Conservation (phyloP, 1,140 invertebrate genomes). For the Aradophagus sp. region DNA sequence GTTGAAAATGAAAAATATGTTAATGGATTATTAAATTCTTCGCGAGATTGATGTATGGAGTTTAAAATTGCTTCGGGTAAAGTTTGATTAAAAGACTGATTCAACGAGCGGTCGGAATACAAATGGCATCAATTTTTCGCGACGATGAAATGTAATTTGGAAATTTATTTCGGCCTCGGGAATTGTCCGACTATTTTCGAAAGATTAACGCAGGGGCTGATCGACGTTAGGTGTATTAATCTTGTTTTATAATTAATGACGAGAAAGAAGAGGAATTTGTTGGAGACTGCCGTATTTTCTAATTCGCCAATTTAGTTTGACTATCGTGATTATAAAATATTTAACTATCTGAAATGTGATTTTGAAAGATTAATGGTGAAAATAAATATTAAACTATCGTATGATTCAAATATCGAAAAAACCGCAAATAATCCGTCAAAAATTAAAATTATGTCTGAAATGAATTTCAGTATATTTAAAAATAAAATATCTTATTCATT, state of each 20-base stretch:
- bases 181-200: constrained; percentile 14
- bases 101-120: constrained; percentile 16
- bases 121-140: constrained; percentile 19
- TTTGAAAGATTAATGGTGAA: no score
- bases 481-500: no score
- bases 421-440: no score
- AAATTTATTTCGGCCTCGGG: constrained; percentile 1
- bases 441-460: no score
- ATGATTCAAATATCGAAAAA: no score
- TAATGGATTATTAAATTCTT: constrained; percentile 32
- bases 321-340: no score
- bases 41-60: constrained; percentile 22
- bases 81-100: constrained; percentile 22
- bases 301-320: no score
- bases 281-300: no score
- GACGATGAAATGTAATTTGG: constrained; percentile 15
- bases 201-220: not conserved
- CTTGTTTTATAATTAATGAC: not conserved
- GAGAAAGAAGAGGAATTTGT: no score
- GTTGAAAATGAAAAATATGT: constrained; percentile 30
- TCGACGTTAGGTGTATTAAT: constrained; percentile 1
- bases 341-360: no score
- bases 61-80: constrained; percentile 7
- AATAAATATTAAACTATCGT: no score
- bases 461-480: no score